These are phyloP conservation scores for Mobula hypostoma DNA, from an alignment of 2,113 vertebrate species.

Conservation along the genomic window DNA sequence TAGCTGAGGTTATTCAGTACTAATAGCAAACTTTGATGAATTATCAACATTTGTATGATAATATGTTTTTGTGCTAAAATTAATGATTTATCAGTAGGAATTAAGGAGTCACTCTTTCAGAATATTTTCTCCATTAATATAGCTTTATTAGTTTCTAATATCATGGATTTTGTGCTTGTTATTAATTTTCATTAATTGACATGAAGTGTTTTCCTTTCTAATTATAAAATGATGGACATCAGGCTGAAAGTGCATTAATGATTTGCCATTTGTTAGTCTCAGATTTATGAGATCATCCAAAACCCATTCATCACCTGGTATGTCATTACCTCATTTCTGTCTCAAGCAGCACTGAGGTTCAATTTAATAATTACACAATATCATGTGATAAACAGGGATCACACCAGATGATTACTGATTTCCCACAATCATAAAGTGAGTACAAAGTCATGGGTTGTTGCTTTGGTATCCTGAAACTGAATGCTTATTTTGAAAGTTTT, in stretches of 20 bases:
- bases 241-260: slow-evolving; percentile 25
- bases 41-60: background rate
- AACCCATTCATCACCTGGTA: slow-evolving; percentile 28
- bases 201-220: slow-evolving; percentile 31
- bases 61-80: background rate
- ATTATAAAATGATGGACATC: slow-evolving; percentile 30
- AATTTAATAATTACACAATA: slow-evolving; percentile 15
- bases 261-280: slow-evolving; percentile 11
- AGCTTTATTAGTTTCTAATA: slow-evolving; percentile 29
- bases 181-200: slow-evolving; percentile 34
- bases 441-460: background rate
- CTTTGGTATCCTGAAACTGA: background rate
- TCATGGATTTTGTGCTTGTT: slow-evolving; percentile 2
- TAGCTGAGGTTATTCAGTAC: background rate
- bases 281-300: slow-evolving; percentile 28
- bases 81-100: background rate
- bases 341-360: background rate
- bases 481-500: background rate
- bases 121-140: background rate
- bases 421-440: background rate
- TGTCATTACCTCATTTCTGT: slow-evolving; percentile 19
- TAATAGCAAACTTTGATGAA: background rate
- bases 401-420: background rate
- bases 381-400: background rate
- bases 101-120: slow-evolving; percentile 9